A percentile compares a stretch with the other conserved stretches of the same genome.
Evolutionary conservation across 1,140 invertebrate genomes (phyloP).

Genomic region (Adoxophyes honmai): DNA sequence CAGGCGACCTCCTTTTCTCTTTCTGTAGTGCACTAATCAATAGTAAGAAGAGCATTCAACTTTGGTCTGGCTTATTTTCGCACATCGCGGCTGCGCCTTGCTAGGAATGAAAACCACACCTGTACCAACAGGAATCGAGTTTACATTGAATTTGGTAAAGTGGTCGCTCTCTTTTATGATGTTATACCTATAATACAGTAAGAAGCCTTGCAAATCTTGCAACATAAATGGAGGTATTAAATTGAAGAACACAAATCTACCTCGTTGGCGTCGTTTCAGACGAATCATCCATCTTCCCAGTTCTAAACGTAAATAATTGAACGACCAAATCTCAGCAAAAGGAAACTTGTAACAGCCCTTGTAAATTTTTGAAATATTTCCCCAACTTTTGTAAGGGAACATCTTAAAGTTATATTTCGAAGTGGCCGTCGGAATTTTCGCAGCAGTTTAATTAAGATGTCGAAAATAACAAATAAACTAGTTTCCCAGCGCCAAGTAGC

Average conservation of each 20-base stretch:
- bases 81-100: slow-evolving; percentile 24
- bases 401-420: neutral
- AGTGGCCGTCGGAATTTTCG: neutral
- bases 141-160: neutral
- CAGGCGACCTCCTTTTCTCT: slow-evolving; percentile 14
- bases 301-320: slow-evolving; percentile 7
- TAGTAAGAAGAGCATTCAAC: slow-evolving; percentile 24
- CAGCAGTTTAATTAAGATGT: slow-evolving; percentile 4
- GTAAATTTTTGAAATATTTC: slow-evolving; percentile 6
- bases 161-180: neutral
- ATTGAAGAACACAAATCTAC: neutral
- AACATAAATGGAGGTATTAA: neutral
- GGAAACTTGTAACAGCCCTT: slow-evolving; percentile 3
- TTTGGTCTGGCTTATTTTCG: slow-evolving; percentile 25
- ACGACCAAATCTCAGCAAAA: neutral
- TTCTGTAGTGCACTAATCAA: slow-evolving; percentile 22
- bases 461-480: slow-evolving; percentile 7
- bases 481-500: neutral
- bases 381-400: neutral
- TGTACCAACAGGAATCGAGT: neutral
- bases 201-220: neutral
- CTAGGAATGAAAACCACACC: neutral
- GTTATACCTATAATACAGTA: neutral
- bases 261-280: neutral
- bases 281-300: too few relatives aligned